Percentiles rank a stretch among this genome's conserved stretches.
Evolutionary conservation across 2,888 invertebrate species (phyloP).

Genomic region (Matsumyia berberina): DNA sequence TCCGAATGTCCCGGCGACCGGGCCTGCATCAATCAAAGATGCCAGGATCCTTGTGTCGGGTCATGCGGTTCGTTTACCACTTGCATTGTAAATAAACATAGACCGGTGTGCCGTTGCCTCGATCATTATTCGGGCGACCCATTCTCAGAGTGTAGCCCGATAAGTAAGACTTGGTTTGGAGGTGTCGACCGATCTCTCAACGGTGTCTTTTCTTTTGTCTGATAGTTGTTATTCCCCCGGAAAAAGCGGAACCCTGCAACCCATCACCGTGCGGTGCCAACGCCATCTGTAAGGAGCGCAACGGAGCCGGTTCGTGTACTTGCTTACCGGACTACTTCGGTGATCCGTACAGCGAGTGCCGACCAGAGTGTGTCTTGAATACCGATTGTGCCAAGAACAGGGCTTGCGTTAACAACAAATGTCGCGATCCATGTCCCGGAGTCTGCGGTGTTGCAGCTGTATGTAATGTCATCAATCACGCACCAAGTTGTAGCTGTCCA

Average conservation of each 20-base stretch:
- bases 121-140: slow-evolving; percentile 93
- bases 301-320: slow-evolving; percentile 92
- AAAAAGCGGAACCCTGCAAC: slow-evolving; percentile 90
- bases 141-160: slow-evolving; percentile 89
- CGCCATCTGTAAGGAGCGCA: slow-evolving; percentile 92
- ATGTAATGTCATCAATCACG: slow-evolving; percentile 92
- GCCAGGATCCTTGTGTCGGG: slow-evolving; percentile 93
- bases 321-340: slow-evolving; percentile 93
- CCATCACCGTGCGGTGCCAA: slow-evolving; percentile 95
- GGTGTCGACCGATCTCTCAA: slow-evolving; percentile 19
- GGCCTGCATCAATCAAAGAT: slow-evolving; percentile 93
- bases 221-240: slow-evolving; percentile 85
- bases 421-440: slow-evolving; percentile 92
- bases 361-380: slow-evolving; percentile 94
- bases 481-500: slow-evolving; percentile 91
- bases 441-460: slow-evolving; percentile 92
- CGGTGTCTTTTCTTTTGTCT: slow-evolving; percentile 45
- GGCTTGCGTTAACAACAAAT: slow-evolving; percentile 94
- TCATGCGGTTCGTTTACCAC: slow-evolving; percentile 92
- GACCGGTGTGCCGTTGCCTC: slow-evolving; percentile 92
- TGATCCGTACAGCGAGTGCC: slow-evolving; percentile 93
- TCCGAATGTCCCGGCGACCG: slow-evolving; percentile 93
- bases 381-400: slow-evolving; percentile 91
- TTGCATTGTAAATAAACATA: slow-evolving; percentile 93
- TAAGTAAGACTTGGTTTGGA: slow-evolving; percentile 84